phyloP scores from a whole-genome alignment of 92 coral and sea anemone species.

The Parazoanthus darwini region DNA sequence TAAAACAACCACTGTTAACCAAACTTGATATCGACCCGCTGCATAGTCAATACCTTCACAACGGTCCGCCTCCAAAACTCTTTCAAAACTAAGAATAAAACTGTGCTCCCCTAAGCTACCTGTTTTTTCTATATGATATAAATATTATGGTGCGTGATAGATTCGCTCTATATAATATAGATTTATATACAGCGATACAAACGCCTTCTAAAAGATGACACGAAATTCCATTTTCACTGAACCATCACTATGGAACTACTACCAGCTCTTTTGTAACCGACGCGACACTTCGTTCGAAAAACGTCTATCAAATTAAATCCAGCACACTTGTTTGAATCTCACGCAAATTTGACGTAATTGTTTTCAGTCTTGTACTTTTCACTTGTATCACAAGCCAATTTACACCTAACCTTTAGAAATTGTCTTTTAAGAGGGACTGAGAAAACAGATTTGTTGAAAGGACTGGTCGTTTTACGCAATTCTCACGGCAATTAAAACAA shows the following conservation, averaged over 20 bases:
- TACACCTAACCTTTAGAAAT: not conserved
- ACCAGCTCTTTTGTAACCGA: not conserved
- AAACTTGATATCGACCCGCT: not conserved
- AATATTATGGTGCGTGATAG: not conserved
- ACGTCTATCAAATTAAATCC: not conserved
- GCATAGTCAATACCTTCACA: not conserved
- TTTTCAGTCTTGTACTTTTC: slow-evolving; percentile 5
- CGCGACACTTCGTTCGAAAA: not conserved
- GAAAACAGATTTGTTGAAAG: not conserved
- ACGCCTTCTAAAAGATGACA: not conserved
- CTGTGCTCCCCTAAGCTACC: not conserved
- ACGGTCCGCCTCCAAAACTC: not conserved
- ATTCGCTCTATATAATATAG: too few relatives aligned
- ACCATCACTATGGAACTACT: slow-evolving; percentile 20
- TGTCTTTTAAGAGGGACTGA: not conserved
- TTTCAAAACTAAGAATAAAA: too few relatives aligned
- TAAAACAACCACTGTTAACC: not conserved
- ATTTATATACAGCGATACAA: not conserved
- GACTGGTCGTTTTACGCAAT: not conserved
- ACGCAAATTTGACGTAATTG: slow-evolving; percentile 39
- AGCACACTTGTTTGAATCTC: slow-evolving; percentile 36
- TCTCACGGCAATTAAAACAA: slow-evolving; percentile 10
- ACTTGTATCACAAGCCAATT: slow-evolving; percentile 19
- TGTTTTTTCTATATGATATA: not conserved
- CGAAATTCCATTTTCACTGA: not conserved